Base-by-base conservation (phyloP, 2,113 vertebrate genomes). In the sheep (Ovis aries) region DNA sequence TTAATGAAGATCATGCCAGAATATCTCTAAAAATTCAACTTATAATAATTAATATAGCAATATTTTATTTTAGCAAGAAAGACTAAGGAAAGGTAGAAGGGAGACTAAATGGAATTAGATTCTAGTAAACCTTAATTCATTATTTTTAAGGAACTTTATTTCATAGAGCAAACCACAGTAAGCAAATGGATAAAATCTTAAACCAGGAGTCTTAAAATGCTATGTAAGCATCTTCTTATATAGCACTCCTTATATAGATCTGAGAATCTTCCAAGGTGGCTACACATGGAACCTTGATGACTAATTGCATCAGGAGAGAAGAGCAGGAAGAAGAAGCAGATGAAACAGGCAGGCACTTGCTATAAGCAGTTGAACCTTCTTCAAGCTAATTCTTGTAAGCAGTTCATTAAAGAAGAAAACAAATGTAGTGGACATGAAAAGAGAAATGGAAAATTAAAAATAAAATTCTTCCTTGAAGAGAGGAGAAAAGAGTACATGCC, bases 301-400 rank as follows among this genome's bases (percentile, higher is more conserved):
- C 25, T 4, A 21, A 62, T 85, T 97, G 55, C 92, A 97, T 91
- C 6, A 5, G 45, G 82, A 85, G 74, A 95, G 92, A 98, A 25
- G 10, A 0, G 16, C 12, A 17, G 36, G 40, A 82, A 45, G n/a
- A 86, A n/a, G 53, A 81, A 85, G 8, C 15, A 33, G 0, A 59
- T n/a, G 55, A n/a, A 77, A 84, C 13, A 93, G 31, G 19, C 7
- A 33, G 36, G 45, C 59, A 93, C 88, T 94, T 88, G 48, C 94
- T 96, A 45, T 11, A 98, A 96, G 43, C n/a, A 59, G 62, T 96
- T 93, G 94, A 92, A 88, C 97, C 83, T 97, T 83, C 8, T 27
- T 97, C 94, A 93, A 97, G 74, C 71, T 90, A 0, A 87, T 97
- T 97, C 62, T 96, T 94, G 33, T 82, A 82, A 36, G 95, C 90